Evolutionary conservation across 2,113 vertebrate species (phyloP), one percentile per base, ranked within the genome.

Genomic region (Protomyctophum bolini): DNA sequence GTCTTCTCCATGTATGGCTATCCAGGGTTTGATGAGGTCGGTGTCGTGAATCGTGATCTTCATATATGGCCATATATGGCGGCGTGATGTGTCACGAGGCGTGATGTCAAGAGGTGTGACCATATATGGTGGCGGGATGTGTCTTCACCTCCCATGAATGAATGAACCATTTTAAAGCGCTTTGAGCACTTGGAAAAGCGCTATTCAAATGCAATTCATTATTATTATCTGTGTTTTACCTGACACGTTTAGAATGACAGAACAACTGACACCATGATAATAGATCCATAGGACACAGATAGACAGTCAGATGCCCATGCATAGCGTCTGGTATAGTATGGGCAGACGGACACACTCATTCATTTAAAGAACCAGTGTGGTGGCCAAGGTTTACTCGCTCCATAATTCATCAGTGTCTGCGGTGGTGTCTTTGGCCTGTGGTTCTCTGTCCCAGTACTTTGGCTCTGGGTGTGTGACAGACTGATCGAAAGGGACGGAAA

Each of bases 351-450:
- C 52, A 14, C 52, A 54, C 52, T 33, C 21, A 28, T 50, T 72
- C 10, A 61, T 64, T 76, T 59, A 63, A 54, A 57, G 50, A 14
- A 15, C 49, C 68, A 14, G n/a, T 6, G 1, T n/a, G 2, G 15
- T 48, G 60, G 59, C 11, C 66, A 64, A 65, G 45, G 7, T 7
- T 68, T 73, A 62, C 59, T 21, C 64, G 50, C 67, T 72, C 73
- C 62, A 46, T 83, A 63, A 54, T 6, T 54, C 5, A 76, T 55
- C 48, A 41, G 0, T 54, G 14, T 62, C 33, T 54, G 61, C 7
- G 49, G 56, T 21, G 2, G 49, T 58, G 73, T 50, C 33, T 66
- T 45, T 7, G 7, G 58, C 68, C 65, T 72, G 49, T 60, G 55
- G 63, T 33, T 45, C 29, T 54, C 3, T 47, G 21, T 59, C 48